Evolutionary conservation across 2,888 invertebrate species (phyloP), one percentile per base, ranked within the genome.

Genomic region (Andrena camellia): DNA sequence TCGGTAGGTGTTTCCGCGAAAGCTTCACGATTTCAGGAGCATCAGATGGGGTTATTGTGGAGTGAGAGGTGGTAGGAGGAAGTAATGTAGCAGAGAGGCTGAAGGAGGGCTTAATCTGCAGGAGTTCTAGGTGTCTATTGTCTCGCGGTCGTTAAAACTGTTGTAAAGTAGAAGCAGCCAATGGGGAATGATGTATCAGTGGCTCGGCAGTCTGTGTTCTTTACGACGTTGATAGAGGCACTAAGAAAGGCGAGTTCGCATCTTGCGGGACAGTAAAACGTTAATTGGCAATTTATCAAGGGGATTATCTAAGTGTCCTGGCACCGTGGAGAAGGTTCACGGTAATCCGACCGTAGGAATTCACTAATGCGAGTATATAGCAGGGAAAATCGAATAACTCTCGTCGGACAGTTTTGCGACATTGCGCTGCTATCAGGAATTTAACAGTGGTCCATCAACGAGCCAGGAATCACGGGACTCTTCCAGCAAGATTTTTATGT

Each of bases 241-340:
- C 33, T 23, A n/a, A 23, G 54, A 54, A 29, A 77, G 74, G 68
- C 69, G 71, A 62, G 62, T 54, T 79, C 66, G 78, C 62, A 73
- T 74, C 71, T 50, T 52, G 66, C 57, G 73, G 48, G 74, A 60
- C 52, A 76, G 67, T 85, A 85, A 85, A 86, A 81, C 60, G 76
- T 71, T 88, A 90, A 90, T 90, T 90, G 88, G 76, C 83, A 85
- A 83, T 89, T 89, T 85, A 79, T 75, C 62, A 59, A 66, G 42
- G 63, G 81, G 74, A 68, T 78, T 82, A 81, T 84, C 84, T 63
- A 86, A 83, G 83, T 70, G 77, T 50, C 69, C 54, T 75, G 77
- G 79, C 86, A 75, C 76, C 10, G 33, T 29, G 35, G 73, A 70
- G 57, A 33, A 70, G n/a, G 62, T 35, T 54, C 10, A 17, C 4